These are phyloP conservation scores for Moxostoma hubbsi DNA, from an alignment of 2,797 vertebrate genomes.

Conservation along the genomic window DNA sequence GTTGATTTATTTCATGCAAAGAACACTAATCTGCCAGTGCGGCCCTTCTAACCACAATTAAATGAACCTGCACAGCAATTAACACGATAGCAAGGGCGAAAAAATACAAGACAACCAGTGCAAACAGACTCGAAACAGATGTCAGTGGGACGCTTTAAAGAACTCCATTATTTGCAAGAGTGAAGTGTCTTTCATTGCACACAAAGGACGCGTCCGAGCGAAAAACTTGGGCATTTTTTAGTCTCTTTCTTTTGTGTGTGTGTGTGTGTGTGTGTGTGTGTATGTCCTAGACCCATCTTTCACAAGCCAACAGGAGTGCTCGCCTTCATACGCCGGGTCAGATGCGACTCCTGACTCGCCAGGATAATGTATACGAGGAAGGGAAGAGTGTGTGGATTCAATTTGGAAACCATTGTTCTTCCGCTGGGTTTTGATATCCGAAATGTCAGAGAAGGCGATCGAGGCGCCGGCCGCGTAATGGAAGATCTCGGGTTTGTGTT, in stretches of 20 bases:
- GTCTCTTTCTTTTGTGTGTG: slow-evolving; percentile 52
- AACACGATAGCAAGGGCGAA: slow-evolving; percentile 59
- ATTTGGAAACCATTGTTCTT: slow-evolving; percentile 59
- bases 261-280: background rate
- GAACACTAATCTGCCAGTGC: slow-evolving; percentile 84
- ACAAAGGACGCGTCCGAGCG: slow-evolving; percentile 88
- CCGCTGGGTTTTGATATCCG: slow-evolving; percentile 43
- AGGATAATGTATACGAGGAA: slow-evolving; percentile 37
- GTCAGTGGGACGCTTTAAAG: slow-evolving; percentile 69
- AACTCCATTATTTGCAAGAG: slow-evolving; percentile 67
- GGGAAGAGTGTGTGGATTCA: slow-evolving; percentile 48
- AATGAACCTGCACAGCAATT: slow-evolving; percentile 74
- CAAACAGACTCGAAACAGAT: slow-evolving; percentile 80
- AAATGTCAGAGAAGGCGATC: slow-evolving; percentile 52
- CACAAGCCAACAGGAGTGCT: slow-evolving; percentile 66
- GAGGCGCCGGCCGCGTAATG: slow-evolving; percentile 46
- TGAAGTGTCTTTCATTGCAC: slow-evolving; percentile 73
- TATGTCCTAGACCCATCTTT: slow-evolving; percentile 64
- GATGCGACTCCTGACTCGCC: slow-evolving; percentile 42
- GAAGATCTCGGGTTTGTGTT: slow-evolving; percentile 48
- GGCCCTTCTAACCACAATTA: slow-evolving; percentile 62
- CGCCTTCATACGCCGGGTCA: slow-evolving; percentile 50
- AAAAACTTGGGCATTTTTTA: slow-evolving; percentile 75
- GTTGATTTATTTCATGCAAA: slow-evolving; percentile 91
- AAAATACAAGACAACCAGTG: slow-evolving; percentile 72